Base-by-base conservation (phyloP, 2,888 invertebrate genomes). In the Synergus japonicus region DNA sequence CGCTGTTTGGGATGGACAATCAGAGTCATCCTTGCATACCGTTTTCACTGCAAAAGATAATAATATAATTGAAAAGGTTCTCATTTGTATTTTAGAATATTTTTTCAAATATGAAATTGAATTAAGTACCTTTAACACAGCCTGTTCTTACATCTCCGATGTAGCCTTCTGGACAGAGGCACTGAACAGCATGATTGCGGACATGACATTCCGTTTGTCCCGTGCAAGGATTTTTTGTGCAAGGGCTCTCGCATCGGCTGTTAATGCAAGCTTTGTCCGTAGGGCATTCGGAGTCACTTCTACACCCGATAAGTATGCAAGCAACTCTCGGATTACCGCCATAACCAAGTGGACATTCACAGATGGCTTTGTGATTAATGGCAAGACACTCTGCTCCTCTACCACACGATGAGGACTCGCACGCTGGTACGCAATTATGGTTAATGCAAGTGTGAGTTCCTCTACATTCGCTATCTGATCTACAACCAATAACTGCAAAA, bases 381-480 rank as follows among this genome's bases (percentile, higher is more conserved):
- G 96, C 97, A 82, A 96, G 95, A 89, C 98, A 98, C 86, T 95
- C 94, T 0, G 98, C 97, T 77, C 95, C 94, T 73, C 94, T 93
- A 77, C 97, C 97, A 88, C 98, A 98, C 0, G 91, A 88, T 44
- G 90, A 90, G n/a, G 73, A 58, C 43, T 95, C 93, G 89, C 98
- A 98, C 9, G 96, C 97, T 58, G 97, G 96, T 64, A 97, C 94
- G 89, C 98, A 98, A 81, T 96, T 95, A 88, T 95, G 95, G 90
- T 97, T 97, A 49, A 97, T 93, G 90, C 98, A 98, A n/a, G 95
- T 94, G 89, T 97, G 96, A 79, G 96, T 96, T 67, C 95, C 95
- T 22, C 96, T 95, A 89, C 98, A 98, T 87, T 97, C 97, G 54
- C 94, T 93, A 87, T 97, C 95, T 43, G 94, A 94, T 89, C 94